These are phyloP conservation scores for Isoperla grammatica DNA, from an alignment of 2,888 invertebrate genomes.

Conservation along the genomic window DNA sequence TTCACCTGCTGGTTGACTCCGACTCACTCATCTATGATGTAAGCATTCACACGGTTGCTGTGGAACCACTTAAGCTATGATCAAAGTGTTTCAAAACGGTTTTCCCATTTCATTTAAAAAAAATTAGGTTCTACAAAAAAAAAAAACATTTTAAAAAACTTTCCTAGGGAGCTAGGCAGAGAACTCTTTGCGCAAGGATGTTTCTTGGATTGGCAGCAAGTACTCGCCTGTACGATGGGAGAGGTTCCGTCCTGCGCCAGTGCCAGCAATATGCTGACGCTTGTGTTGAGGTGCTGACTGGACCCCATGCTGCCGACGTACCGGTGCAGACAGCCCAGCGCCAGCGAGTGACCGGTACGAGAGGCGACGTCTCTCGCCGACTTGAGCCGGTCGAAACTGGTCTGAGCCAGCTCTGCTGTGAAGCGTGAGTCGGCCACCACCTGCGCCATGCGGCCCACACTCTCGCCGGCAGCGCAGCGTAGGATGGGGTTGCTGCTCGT, in stretches of 20 bases:
- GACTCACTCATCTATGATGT: too few relatives aligned
- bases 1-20: too few relatives aligned
- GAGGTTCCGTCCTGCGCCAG: conserved; percentile 90
- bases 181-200: too few relatives aligned
- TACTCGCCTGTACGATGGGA: conserved; percentile 81
- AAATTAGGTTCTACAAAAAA: too few relatives aligned
- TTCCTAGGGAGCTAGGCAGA: too few relatives aligned
- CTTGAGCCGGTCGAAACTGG: conserved; percentile 81
- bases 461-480: conserved; percentile 92
- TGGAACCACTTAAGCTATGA: too few relatives aligned
- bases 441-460: conserved; percentile 88
- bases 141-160: too few relatives aligned
- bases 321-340: conserved; percentile 92
- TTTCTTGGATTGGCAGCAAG: too few relatives aligned
- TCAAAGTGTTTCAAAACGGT: too few relatives aligned
- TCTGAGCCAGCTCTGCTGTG: conserved; percentile 84
- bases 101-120: too few relatives aligned
- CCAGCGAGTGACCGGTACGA: conserved; percentile 81
- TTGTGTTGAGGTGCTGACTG: conserved; percentile 88
- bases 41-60: too few relatives aligned
- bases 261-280: conserved; percentile 89
- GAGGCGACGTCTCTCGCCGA: conserved; percentile 82
- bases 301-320: conserved; percentile 96
- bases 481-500: conserved; percentile 71
- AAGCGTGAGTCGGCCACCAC: conserved; percentile 81